Conservation (phyloP, 2,113 vertebrate species). For the Podilymbus podiceps region DNA sequence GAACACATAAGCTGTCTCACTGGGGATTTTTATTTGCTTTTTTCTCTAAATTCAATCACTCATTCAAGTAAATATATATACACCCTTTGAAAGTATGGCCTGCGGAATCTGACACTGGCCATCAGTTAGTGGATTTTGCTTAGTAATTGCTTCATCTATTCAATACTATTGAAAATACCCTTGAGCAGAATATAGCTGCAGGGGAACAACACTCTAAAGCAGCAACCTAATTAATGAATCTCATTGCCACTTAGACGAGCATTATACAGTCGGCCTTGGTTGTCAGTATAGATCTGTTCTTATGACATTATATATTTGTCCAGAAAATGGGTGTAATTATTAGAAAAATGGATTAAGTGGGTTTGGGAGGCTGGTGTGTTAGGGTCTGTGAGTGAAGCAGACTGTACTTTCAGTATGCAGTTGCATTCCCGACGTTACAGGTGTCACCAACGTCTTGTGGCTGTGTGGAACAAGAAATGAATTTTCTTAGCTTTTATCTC, state of each 20-base stretch:
- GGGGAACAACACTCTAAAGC: conserved; percentile 33
- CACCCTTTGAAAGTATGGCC: background rate
- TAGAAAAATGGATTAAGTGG: background rate
- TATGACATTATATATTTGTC: background rate
- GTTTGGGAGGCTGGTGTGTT: background rate
- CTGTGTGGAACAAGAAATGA: rapidly evolving
- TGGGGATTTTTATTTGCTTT: background rate
- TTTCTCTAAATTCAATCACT: background rate
- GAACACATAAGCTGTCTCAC: background rate
- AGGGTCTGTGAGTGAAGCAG: background rate
- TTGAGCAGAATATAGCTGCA: conserved; percentile 60
- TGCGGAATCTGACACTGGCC: conserved; percentile 44
- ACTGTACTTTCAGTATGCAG: background rate
- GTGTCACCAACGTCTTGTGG: background rate
- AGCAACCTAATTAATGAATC: conserved; percentile 58
- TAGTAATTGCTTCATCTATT: conserved; percentile 51
- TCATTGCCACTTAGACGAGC: conserved; percentile 35
- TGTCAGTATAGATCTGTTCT: conserved; percentile 44
- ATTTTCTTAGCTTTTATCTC: background rate
- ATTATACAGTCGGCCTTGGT: conserved; percentile 14
- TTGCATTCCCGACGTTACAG: background rate
- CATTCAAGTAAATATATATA: background rate
- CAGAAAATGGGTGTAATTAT: background rate
- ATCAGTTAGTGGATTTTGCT: conserved; percentile 61
- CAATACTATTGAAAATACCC: conserved; percentile 61